Evolutionary conservation across 2,888 invertebrate species (phyloP).

Genomic region (Agrochola lota): DNA sequence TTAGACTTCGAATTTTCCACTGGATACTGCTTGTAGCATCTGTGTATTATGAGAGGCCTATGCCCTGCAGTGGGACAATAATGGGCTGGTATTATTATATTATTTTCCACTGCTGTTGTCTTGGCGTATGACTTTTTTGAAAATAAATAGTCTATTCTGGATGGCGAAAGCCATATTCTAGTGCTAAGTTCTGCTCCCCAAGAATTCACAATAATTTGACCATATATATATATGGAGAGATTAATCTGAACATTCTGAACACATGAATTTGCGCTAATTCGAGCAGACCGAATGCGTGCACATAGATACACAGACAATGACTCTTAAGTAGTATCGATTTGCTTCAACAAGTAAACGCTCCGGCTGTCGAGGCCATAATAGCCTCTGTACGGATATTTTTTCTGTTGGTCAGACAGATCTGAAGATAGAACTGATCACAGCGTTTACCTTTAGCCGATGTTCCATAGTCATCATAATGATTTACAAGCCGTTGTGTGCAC

Average conservation of each 20-base stretch:
- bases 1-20: no score
- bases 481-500: background rate
- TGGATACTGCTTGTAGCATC: no score
- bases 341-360: background rate
- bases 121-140: background rate
- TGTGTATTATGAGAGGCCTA: no score
- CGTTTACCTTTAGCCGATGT: background rate
- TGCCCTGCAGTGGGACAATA: no score
- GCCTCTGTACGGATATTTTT: background rate
- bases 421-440: no score
- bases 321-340: constrained; percentile 22
- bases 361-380: background rate
- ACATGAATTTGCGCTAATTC: background rate
- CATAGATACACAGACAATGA: background rate
- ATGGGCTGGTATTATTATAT: no score
- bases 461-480: background rate
- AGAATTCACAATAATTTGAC: background rate
- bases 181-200: background rate
- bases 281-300: background rate
- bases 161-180: background rate
- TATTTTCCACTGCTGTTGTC: no score
- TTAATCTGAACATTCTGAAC: background rate
- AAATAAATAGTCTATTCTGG: background rate
- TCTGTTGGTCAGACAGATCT: no score
- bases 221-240: background rate